Base-by-base conservation (phyloP, 1,140 invertebrate species). In the Phymastichus coffea region DNA sequence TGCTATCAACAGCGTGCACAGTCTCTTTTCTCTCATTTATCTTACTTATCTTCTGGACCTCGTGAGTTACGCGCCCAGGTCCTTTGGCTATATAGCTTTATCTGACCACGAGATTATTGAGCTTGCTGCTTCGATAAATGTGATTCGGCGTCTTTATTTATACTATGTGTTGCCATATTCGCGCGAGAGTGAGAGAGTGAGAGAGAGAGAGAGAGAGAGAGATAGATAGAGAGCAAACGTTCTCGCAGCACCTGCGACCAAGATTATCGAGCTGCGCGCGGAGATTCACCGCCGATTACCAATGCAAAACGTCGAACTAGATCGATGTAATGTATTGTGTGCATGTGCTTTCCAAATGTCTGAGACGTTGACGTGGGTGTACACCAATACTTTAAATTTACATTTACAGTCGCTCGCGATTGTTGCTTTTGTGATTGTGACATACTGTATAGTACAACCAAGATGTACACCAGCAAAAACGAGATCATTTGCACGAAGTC, bases 1-100 rank as follows among this genome's bases (percentile, higher is more conserved):
- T n/a, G n/a, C n/a, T n/a, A n/a, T n/a, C n/a, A n/a, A n/a, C n/a
- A n/a, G n/a, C n/a, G n/a, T n/a, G n/a, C n/a, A n/a, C n/a, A n/a
- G 10, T 37, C 35, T 37, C 35, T 14, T 10, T 37, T 37, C 3
- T n/a, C 22, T 25, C 48, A 12, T 51, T 51, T 25, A 51, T 51
- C 48, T 51, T 38, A 9, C 35, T 37, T 51, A 51, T 51, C 48
- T 15, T 10, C 10, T 8, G 17, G 48, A 35, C 19, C 48, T n/a
- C n/a, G n/a, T 51, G 48, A 51, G 48, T 51, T 51, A 51, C 48
- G 48, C 47, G n/a, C n/a, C n/a, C n/a, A n/a, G n/a, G n/a, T n/a
- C n/a, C n/a, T n/a, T n/a, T n/a, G n/a, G n/a, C n/a, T n/a, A n/a
- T n/a, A n/a, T n/a, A n/a, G n/a, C n/a, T 30, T 49, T 49, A 49